Base-by-base conservation (phyloP, 1,140 invertebrate species). In the Hycleus cichorii region DNA sequence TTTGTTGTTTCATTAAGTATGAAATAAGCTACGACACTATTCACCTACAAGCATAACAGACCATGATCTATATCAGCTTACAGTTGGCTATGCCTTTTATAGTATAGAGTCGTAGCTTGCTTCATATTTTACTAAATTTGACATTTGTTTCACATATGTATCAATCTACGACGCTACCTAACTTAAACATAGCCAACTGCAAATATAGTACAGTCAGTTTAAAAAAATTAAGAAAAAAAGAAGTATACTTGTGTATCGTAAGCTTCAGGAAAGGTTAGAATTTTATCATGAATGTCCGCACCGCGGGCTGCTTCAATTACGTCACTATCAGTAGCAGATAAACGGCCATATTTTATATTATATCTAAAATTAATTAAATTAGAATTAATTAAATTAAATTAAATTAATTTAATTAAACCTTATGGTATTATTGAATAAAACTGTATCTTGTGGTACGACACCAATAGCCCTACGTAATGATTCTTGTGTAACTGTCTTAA, bases 391-490 rank as follows among this genome's bases (percentile, higher is more conserved):
- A 47, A 12, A 12, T 12, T 4, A 47, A 12, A 12, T 12, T 7
- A 12, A 12, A 42, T 42, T 3, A 42, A 8, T n/a, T n/a, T 7
- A 10, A 42, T 68, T 68, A 68, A 69, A 84, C 82, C 84, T 86
- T 46, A 98, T 94, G 10, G 89, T 87, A 69, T 94, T 92, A 73
- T 98, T 98, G 70, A 98, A 98, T 0, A 98, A 81, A 24, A 98
- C 95, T 10, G 95, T 97, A 70, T 98, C 95, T 75, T 98, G 95
- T 1, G 95, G 95, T 39, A 98, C 95, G 26, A 98, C 93, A 39
- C 94, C 95, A 65, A 95, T 91, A 11, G 80, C 76, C 61, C 81
- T 78, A 32, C 92, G 75, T 24, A 95, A 75, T 10, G 89, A 90
- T 44, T 80, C 77, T 72, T 93, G 91, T 84, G 79, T 87, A 2